phyloP scores from a whole-genome alignment of 2,888 invertebrate genomes.

The Trichopria drosophilae region DNA sequence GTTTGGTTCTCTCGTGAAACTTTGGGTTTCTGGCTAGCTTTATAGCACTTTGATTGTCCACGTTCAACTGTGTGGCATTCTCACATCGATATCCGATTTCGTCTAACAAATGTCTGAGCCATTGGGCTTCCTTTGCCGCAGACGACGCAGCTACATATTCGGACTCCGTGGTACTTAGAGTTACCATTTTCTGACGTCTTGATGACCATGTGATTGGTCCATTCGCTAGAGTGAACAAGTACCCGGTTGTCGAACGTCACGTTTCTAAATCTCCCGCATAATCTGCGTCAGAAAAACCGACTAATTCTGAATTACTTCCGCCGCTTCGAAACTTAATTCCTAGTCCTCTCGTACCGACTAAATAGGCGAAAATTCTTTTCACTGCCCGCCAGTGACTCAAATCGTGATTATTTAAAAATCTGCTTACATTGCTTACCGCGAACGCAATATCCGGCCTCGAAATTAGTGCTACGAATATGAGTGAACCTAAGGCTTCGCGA shows the following conservation, averaged over 20 bases:
- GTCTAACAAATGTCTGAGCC: conserved; percentile 10
- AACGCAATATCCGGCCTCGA: conserved; percentile 34
- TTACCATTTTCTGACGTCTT: conserved; percentile 1
- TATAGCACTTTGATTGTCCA: too few species aligned
- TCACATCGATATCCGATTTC: too few species aligned
- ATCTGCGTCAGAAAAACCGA: too few species aligned
- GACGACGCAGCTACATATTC: too few species aligned
- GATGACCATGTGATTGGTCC: conserved; percentile 5
- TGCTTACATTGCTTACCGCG: too few species aligned
- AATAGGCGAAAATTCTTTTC: conserved; percentile 29
- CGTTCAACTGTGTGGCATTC: too few species aligned
- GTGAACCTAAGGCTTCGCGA: conserved; percentile 27
- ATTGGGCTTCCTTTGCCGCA: conserved; percentile 9
- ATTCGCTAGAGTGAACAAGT: background rate
- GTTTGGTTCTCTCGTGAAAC: too few species aligned
- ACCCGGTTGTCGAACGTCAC: conserved; percentile 5
- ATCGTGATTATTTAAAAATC: conserved; percentile 22
- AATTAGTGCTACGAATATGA: conserved; percentile 26
- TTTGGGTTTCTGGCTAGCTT: too few species aligned
- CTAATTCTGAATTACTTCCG: background rate
- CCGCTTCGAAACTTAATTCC: conserved; percentile 26
- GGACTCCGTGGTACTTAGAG: conserved; percentile 9
- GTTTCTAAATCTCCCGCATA: too few species aligned
- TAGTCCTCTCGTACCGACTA: conserved; percentile 11
- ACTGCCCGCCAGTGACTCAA: conserved; percentile 33